These are phyloP conservation scores for Orthochromis malagaraziensis DNA, from an alignment of 2,113 vertebrate genomes.

Conservation along the genomic window DNA sequence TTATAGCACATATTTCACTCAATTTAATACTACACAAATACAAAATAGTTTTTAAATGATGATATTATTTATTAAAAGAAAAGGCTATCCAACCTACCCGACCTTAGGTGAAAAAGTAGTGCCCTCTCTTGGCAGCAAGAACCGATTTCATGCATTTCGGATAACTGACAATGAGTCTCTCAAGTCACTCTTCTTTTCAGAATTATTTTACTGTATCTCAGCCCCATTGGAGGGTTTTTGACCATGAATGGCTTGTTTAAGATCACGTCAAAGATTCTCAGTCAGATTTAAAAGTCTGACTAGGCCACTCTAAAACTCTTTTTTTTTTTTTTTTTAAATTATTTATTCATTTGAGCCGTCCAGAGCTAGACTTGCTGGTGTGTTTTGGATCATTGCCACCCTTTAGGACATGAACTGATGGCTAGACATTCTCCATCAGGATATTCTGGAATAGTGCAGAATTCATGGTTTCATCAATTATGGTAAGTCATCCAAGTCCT, in stretches of 20 bases:
- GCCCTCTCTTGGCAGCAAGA: not conserved
- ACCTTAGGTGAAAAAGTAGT: not conserved
- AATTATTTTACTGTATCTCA: not conserved
- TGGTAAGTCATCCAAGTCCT: not conserved
- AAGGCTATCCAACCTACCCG: not conserved
- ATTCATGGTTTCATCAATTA: not conserved
- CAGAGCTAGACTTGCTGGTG: not conserved
- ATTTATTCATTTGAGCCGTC: not conserved
- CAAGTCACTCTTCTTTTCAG: not conserved
- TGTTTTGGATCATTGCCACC: not conserved
- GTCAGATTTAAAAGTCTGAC: not conserved
- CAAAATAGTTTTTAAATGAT: not conserved
- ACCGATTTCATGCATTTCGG: not conserved
- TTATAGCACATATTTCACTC: not conserved
- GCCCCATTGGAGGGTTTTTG: not conserved
- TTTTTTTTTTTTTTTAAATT: accelerated
- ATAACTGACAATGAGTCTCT: not conserved
- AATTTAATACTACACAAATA: not conserved
- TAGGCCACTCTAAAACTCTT: not conserved
- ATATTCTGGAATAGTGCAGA: not conserved
- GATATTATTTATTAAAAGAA: not conserved
- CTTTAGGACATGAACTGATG: not conserved
- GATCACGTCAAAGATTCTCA: not conserved
- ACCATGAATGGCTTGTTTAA: not conserved
- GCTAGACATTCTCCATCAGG: not conserved